These are phyloP conservation scores for Melanotaenia duboulayi DNA, from an alignment of 2,113 vertebrate genomes.

Conservation along the genomic window DNA sequence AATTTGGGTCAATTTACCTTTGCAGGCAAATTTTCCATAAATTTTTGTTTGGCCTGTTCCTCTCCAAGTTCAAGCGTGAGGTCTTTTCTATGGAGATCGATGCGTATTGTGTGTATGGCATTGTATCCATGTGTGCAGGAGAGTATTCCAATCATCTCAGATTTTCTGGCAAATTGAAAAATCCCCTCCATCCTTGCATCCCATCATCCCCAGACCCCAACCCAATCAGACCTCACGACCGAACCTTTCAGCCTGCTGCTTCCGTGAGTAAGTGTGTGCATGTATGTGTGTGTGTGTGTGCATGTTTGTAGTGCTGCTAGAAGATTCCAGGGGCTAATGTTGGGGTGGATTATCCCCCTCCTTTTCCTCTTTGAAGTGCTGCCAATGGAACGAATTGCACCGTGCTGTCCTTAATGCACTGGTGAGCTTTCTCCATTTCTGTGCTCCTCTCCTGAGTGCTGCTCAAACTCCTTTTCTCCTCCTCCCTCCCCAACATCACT, in stretches of 20 bases:
- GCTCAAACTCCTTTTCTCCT: constrained; percentile 2
- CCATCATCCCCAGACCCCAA: constrained; percentile 63
- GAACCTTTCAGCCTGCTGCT: constrained; percentile 47
- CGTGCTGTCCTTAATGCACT: constrained; percentile 71
- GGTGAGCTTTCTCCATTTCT: constrained; percentile 70
- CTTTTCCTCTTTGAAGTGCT: constrained; percentile 76
- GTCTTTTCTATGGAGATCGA: constrained; percentile 24
- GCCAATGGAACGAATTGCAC: constrained; percentile 78
- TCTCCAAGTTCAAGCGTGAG: background rate
- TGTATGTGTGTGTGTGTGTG: constrained; percentile 31
- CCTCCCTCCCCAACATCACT: constrained; percentile 28
- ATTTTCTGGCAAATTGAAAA: constrained; percentile 76
- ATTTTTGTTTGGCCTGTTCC: background rate
- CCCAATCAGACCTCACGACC: constrained; percentile 60
- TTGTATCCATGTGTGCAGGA: constrained; percentile 43
- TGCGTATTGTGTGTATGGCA: constrained; percentile 4
- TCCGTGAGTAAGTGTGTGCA: constrained; percentile 32
- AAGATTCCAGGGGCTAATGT: constrained; percentile 71
- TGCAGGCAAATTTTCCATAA: constrained; percentile 4
- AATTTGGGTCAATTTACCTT: constrained; percentile 2
- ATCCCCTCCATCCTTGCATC: constrained; percentile 58
- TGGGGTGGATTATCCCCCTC: constrained; percentile 69
- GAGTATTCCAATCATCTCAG: constrained; percentile 65
- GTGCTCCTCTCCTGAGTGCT: constrained; percentile 44
- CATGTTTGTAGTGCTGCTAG: constrained; percentile 44